Evolutionary conservation across 2,888 invertebrate genomes (phyloP).

Genomic region (Lithophane semibrunnea): DNA sequence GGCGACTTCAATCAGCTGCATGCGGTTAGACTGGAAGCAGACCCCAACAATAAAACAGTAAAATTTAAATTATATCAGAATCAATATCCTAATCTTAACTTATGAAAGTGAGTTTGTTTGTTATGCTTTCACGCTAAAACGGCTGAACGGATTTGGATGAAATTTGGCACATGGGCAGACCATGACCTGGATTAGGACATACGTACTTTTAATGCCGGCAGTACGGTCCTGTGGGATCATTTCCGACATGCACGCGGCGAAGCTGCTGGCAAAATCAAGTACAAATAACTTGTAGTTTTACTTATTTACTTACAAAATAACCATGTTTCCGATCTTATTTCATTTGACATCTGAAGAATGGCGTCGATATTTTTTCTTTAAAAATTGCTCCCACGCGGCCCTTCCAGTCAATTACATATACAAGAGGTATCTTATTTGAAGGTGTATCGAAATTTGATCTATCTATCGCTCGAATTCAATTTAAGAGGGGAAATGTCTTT

Average conservation of each 20-base stretch:
- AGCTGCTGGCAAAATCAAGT: too few relatives aligned
- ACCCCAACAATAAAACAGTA: too few relatives aligned
- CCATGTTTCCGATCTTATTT: slow-evolving; percentile 8
- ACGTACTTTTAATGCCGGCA: too few relatives aligned
- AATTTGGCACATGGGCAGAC: too few relatives aligned
- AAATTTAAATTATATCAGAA: background rate
- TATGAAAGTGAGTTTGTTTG: too few relatives aligned
- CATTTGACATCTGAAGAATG: slow-evolving; percentile 24
- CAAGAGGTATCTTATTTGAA: slow-evolving; percentile 24
- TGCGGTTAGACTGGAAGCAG: background rate
- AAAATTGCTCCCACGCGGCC: slow-evolving; percentile 21
- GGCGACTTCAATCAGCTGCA: background rate
- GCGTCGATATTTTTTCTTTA: slow-evolving; percentile 24
- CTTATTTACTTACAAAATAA: slow-evolving; percentile 3
- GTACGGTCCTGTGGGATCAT: too few relatives aligned
- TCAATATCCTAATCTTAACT: background rate
- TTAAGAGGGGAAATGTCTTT: slow-evolving; percentile 58
- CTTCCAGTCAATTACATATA: slow-evolving; percentile 46
- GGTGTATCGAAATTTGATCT: slow-evolving; percentile 56
- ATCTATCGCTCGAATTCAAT: slow-evolving; percentile 60
- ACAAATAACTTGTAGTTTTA: background rate
- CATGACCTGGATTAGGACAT: too few relatives aligned
- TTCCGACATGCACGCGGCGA: too few relatives aligned
- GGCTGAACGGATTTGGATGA: too few relatives aligned
- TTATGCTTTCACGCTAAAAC: too few relatives aligned